Percentiles rank a stretch among this genome's conserved stretches.
phyloP scores from a whole-genome alignment of 2,888 invertebrate species.

The Sesamia inferens region DNA sequence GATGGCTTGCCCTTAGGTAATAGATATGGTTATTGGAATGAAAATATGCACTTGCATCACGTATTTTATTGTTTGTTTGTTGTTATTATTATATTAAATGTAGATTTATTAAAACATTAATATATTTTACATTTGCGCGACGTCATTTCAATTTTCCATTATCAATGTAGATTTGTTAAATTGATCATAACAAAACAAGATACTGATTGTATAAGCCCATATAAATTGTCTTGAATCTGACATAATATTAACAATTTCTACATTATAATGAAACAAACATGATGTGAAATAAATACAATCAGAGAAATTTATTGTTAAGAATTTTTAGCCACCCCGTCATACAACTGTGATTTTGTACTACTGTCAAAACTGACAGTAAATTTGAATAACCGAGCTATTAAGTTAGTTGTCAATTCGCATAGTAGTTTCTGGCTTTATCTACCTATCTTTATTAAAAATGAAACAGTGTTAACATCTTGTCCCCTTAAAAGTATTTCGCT shows the following conservation, averaged over 20 bases:
- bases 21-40: conserved; percentile 1
- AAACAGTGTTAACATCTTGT: conserved; percentile 26
- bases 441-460: conserved; percentile 12
- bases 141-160: not conserved
- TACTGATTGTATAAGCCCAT: no score
- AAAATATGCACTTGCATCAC: not conserved
- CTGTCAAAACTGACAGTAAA: not conserved
- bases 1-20: conserved; percentile 27
- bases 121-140: not conserved
- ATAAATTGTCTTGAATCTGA: not conserved
- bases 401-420: not conserved
- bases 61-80: not conserved
- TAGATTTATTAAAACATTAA: not conserved
- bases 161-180: not conserved
- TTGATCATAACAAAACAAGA: not conserved
- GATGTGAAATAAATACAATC: not conserved
- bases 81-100: not conserved
- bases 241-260: not conserved
- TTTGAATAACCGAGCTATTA: not conserved
- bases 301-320: not conserved
- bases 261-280: not conserved
- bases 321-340: no score
- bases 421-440: not conserved
- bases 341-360: not conserved
- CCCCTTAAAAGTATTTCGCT: conserved; percentile 66